These are phyloP conservation scores for Suricata suricatta DNA, from an alignment of 2,113 vertebrate species.

Conservation along the genomic window DNA sequence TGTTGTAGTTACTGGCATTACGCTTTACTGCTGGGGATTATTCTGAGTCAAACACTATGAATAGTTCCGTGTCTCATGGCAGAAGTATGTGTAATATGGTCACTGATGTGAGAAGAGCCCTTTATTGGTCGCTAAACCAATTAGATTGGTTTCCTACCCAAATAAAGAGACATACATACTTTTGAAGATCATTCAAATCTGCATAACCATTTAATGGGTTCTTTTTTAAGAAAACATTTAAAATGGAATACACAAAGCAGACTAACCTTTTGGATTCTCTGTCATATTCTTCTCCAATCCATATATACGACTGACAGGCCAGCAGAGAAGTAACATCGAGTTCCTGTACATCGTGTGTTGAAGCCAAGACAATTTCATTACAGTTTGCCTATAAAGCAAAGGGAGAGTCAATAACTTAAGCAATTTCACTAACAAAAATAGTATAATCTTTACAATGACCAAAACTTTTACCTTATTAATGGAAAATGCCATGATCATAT, in stretches of 20 bases:
- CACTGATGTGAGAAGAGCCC: background rate
- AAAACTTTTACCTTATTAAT: slow-evolving; percentile 92
- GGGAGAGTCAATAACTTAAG: slow-evolving; percentile 38
- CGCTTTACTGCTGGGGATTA: background rate
- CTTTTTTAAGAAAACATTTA: slow-evolving; percentile 13
- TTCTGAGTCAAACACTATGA: background rate
- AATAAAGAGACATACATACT: background rate
- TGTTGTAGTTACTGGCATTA: background rate
- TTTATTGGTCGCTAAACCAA: background rate
- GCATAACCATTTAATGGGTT: background rate
- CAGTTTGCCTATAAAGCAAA: slow-evolving; percentile 89
- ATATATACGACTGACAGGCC: slow-evolving; percentile 94
- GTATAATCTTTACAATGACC: slow-evolving; percentile 21
- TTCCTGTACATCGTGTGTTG: slow-evolving; percentile 98
- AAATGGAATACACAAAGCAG: background rate
- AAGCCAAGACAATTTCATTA: slow-evolving; percentile 97
- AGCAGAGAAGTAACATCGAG: slow-evolving; percentile 95
- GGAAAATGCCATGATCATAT: slow-evolving; percentile 99
- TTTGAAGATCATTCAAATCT: slow-evolving; percentile 6
- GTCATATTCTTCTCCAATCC: slow-evolving; percentile 98
- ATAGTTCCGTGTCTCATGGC: background rate
- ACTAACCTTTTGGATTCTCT: slow-evolving; percentile 96
- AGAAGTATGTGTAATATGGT: slow-evolving; percentile 1
- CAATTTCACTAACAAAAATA: background rate
- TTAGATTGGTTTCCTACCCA: background rate